Percentiles rank a stretch among this genome's conserved stretches.
Conservation (phyloP, 2,888 invertebrate genomes). For the Petrophora chlorosata region DNA sequence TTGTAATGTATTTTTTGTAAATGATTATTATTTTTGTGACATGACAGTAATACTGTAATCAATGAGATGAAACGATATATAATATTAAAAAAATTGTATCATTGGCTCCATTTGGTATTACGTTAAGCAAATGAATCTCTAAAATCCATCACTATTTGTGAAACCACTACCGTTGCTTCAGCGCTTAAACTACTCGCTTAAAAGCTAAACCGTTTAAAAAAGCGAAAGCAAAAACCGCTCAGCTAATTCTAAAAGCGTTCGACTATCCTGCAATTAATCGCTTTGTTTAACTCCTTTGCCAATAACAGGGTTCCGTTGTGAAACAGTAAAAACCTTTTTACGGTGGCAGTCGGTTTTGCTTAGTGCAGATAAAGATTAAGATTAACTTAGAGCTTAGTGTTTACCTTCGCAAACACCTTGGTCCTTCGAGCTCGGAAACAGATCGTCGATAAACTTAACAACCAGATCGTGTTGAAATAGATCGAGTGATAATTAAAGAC, state of each 20-base stretch:
- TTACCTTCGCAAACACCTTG: constrained; percentile 35
- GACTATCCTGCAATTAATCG: constrained; percentile 55
- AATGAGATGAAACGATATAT: too few relatives aligned
- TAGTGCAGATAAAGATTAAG: constrained; percentile 49
- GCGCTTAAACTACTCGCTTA: too few relatives aligned
- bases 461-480: constrained; percentile 8
- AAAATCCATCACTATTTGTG: too few relatives aligned
- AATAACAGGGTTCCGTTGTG: constrained; percentile 53
- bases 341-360: constrained; percentile 36
- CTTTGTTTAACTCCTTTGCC: constrained; percentile 57
- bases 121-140: too few relatives aligned
- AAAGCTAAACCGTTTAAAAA: not conserved
- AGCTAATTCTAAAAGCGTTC: constrained; percentile 25
- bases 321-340: constrained; percentile 55
- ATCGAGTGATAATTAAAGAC: too few relatives aligned
- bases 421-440: constrained; percentile 16
- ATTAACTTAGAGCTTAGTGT: constrained; percentile 47
- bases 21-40: too few relatives aligned
- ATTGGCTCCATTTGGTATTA: too few relatives aligned
- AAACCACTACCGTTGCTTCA: too few relatives aligned
- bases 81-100: too few relatives aligned
- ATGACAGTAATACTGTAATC: too few relatives aligned
- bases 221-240: constrained; percentile 21
- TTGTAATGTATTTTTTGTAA: too few relatives aligned
- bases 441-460: constrained; percentile 22